phyloP scores from a whole-genome alignment of 2,113 vertebrate species.

The Nerophis ophidion region DNA sequence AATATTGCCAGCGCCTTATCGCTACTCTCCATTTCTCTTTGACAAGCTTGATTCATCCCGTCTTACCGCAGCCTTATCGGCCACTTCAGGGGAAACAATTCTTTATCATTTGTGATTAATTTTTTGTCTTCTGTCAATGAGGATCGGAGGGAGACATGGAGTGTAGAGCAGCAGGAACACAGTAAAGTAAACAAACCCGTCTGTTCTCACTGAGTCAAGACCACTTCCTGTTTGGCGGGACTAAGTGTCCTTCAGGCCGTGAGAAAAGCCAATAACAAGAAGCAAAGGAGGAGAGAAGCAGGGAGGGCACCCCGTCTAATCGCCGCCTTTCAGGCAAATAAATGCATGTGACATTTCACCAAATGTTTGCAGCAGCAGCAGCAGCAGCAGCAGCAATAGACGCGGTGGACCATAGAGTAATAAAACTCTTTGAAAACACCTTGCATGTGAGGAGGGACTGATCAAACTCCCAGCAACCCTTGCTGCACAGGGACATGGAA shows the following conservation, averaged over 20 bases:
- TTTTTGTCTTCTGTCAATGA: neutral
- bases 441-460: constrained; percentile 18
- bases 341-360: constrained; percentile 28
- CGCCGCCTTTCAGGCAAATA: constrained; percentile 6
- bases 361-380: constrained; percentile 39
- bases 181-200: constrained; percentile 3
- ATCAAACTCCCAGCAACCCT: constrained; percentile 23
- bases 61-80: constrained; percentile 21
- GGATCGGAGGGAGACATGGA: neutral
- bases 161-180: constrained; percentile 2
- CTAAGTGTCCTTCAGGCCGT: constrained; percentile 31
- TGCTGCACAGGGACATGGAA: constrained; percentile 27
- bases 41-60: constrained; percentile 24
- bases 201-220: constrained; percentile 40
- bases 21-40: constrained; percentile 27
- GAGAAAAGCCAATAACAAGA: constrained; percentile 30
- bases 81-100: constrained; percentile 8
- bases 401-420: constrained; percentile 14
- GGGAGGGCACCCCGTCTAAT: constrained; percentile 5
- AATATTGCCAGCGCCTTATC: constrained; percentile 32
- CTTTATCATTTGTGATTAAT: constrained; percentile 6
- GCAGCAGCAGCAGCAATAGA: constrained; percentile 17
- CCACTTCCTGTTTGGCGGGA: constrained; percentile 39
- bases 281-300: constrained; percentile 38
- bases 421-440: constrained; percentile 26